These are phyloP conservation scores for Orchesellides sinensis DNA, from an alignment of 2,888 invertebrate genomes.

Conservation along the genomic window DNA sequence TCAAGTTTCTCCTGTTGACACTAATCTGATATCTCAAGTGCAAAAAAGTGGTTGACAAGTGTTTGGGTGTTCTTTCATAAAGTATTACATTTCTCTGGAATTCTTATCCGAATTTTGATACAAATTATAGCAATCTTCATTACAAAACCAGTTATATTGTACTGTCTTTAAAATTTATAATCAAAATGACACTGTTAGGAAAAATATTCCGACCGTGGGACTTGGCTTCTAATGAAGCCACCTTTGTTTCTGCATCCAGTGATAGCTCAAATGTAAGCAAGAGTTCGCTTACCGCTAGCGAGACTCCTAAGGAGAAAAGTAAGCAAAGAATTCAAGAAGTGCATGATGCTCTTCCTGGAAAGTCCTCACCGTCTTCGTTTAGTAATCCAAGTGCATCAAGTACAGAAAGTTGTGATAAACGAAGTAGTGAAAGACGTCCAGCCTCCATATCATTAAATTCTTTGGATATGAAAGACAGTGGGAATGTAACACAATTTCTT, in stretches of 20 bases:
- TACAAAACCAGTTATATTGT: background rate
- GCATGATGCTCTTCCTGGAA: background rate
- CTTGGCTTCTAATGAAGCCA: constrained; percentile 46
- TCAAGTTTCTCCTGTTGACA: constrained; percentile 56
- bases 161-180: background rate
- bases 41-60: background rate
- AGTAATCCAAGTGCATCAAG: too few relatives aligned
- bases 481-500: constrained; percentile 2
- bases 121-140: background rate
- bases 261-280: background rate
- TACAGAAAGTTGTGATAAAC: background rate
- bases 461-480: background rate
- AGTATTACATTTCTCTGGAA: background rate
- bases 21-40: constrained; percentile 48
- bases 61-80: constrained; percentile 1
- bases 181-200: constrained; percentile 72
- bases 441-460: background rate
- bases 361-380: too few relatives aligned
- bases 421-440: background rate
- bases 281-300: background rate
- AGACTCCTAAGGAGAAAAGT: background rate
- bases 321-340: background rate
- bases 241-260: constrained; percentile 26
- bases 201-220: constrained; percentile 75
- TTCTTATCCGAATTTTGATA: background rate